Percentiles rank a stretch among this genome's conserved stretches.
Conservation (phyloP, 2,797 vertebrate genomes). For the Oceanodroma leucorhoa region DNA sequence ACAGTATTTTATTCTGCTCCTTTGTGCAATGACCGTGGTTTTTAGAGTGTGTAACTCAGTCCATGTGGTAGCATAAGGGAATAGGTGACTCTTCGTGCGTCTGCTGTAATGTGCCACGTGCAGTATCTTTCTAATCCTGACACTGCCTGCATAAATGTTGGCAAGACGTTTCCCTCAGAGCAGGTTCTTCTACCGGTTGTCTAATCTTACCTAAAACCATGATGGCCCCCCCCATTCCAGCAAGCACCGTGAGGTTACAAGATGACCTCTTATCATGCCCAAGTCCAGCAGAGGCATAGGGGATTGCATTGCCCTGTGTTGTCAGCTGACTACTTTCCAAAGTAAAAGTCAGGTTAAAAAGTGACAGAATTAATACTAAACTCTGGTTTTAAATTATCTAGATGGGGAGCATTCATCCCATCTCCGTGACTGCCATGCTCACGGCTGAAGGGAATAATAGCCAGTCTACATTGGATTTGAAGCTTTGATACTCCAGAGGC, state of each 20-base stretch:
- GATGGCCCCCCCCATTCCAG: neutral
- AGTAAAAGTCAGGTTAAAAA: neutral
- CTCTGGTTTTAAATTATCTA: neutral
- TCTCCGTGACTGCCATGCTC: neutral
- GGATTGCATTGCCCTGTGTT: neutral
- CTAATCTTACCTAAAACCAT: neutral
- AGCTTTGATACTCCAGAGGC: constrained; percentile 5
- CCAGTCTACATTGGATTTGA: neutral
- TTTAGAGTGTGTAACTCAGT: neutral
- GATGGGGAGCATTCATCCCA: neutral
- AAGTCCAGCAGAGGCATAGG: neutral
- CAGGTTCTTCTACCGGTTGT: neutral
- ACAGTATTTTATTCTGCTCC: neutral
- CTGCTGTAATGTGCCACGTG: neutral
- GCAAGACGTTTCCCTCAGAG: neutral
- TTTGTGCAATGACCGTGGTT: neutral
- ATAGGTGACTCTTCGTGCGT: neutral
- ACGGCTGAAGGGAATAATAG: neutral
- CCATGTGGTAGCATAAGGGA: neutral
- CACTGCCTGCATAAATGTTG: neutral
- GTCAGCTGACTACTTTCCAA: neutral
- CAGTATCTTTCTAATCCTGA: neutral
- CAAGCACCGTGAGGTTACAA: neutral
- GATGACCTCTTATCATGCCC: neutral
- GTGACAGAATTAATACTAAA: neutral